These are phyloP conservation scores for Acronicta psi DNA, from an alignment of 2,888 invertebrate species.

Conservation along the genomic window DNA sequence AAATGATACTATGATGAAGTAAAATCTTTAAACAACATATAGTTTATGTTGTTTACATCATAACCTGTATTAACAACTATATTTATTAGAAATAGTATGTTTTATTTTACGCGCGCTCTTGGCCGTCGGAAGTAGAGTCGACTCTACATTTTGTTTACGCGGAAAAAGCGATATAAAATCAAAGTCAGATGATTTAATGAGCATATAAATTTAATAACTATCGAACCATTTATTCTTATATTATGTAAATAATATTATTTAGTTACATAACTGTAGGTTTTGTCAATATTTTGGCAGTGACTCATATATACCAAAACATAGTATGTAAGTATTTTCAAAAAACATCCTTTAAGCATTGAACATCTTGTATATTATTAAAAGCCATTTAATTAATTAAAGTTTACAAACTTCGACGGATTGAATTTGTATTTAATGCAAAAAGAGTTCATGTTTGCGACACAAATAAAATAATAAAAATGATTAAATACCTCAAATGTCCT, in stretches of 20 bases:
- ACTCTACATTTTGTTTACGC: constrained; percentile 14
- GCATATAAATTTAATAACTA: neutral
- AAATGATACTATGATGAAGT: constrained; percentile 15
- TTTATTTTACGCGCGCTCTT: constrained; percentile 18
- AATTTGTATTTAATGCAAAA: constrained; percentile 14
- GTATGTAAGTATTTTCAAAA: neutral
- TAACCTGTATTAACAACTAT: neutral
- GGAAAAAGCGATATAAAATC: neutral
- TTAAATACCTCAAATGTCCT: constrained; percentile 83
- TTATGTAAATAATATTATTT: neutral
- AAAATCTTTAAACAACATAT: neutral
- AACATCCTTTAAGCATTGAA: neutral
- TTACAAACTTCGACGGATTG: constrained; percentile 5
- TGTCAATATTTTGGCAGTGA: neutral
- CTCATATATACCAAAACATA: constrained; percentile 12
- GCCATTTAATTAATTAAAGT: neutral
- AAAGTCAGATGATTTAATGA: neutral
- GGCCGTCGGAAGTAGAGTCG: constrained; percentile 47
- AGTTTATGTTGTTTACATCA: constrained; percentile 1
- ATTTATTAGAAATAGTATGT: neutral
- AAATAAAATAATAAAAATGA: constrained; percentile 48
- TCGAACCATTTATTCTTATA: too few relatives aligned
- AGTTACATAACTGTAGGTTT: neutral
- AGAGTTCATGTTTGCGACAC: constrained; percentile 27
- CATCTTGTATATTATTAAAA: neutral